Evolutionary conservation across 2,888 invertebrate species (phyloP).

Genomic region (Aleiodes testaceus): DNA sequence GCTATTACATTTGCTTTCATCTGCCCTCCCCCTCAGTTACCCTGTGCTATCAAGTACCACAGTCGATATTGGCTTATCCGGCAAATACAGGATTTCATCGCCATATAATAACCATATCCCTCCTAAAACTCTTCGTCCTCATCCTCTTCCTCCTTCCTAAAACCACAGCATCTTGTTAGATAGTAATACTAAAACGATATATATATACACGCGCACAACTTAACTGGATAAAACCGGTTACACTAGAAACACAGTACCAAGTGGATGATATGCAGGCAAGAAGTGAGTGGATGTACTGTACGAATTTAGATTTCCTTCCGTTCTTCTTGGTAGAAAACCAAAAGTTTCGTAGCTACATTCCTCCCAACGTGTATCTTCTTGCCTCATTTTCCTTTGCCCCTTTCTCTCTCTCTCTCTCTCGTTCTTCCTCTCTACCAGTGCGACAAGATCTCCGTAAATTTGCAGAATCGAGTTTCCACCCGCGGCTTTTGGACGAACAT

Average conservation of each 20-base stretch:
- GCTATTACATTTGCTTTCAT: constrained; percentile 28
- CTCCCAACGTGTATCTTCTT: not conserved
- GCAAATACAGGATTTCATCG: constrained; percentile 29
- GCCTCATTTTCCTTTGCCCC: constrained; percentile 8
- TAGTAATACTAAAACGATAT: constrained; percentile 7
- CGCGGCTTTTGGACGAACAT: constrained; percentile 35
- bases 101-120: constrained; percentile 16
- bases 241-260: not conserved
- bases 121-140: no score
- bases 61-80: constrained; percentile 45
- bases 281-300: constrained; percentile 6
- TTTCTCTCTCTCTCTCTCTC: not conserved
- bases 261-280: constrained; percentile 2
- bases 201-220: constrained; percentile 11
- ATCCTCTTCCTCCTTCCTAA: not conserved
- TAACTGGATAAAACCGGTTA: not conserved
- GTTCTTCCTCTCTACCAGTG: not conserved
- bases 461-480: constrained; percentile 37
- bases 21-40: constrained; percentile 36
- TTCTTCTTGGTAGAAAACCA: constrained; percentile 19
- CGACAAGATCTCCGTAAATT: constrained; percentile 35
- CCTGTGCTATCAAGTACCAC: constrained; percentile 39
- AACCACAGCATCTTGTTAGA: constrained; percentile 7
- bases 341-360: constrained; percentile 21
- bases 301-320: constrained; percentile 32